These are phyloP conservation scores for Cosmia trapezina DNA, from an alignment of 2,888 invertebrate genomes.

Conservation along the genomic window DNA sequence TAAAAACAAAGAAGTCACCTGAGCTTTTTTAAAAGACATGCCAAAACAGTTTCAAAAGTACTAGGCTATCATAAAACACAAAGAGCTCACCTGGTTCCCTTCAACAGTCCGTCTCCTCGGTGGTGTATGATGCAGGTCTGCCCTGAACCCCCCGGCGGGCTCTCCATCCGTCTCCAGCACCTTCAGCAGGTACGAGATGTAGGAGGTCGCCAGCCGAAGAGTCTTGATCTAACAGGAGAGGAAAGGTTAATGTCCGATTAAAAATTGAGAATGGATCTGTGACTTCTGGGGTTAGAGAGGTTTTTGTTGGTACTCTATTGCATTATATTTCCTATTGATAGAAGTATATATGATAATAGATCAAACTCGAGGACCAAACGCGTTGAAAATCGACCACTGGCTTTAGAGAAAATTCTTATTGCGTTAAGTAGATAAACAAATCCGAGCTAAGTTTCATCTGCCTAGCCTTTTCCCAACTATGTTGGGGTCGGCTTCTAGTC, in stretches of 20 bases:
- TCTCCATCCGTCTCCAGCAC: constrained; percentile 96
- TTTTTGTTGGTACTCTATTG: constrained; percentile 38
- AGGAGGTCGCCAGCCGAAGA: constrained; percentile 96
- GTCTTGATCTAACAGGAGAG: constrained; percentile 95
- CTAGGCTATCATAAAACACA: constrained; percentile 1
- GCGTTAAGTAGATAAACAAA: not conserved
- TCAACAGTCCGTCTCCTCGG: constrained; percentile 81
- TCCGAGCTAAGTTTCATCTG: too few relatives aligned
- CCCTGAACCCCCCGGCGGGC: constrained; percentile 95
- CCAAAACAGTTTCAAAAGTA: not conserved
- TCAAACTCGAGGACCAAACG: not conserved
- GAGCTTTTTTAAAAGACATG: not conserved
- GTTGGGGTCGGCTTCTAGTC: too few relatives aligned
- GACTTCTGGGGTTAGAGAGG: constrained; percentile 38
- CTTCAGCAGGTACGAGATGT: constrained; percentile 97
- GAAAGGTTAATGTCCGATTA: constrained; percentile 64
- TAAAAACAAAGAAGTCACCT: not conserved
- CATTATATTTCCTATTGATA: too few relatives aligned
- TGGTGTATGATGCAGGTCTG: constrained; percentile 93
- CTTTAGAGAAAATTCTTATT: not conserved
- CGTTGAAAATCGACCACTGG: not conserved
- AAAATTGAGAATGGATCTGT: constrained; percentile 52
- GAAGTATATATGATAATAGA: too few relatives aligned
- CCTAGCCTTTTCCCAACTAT: too few relatives aligned
- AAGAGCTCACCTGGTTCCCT: constrained; percentile 72